These are phyloP conservation scores for Eurytemora carolleeae DNA, from an alignment of 1,140 invertebrate species.

Conservation along the genomic window DNA sequence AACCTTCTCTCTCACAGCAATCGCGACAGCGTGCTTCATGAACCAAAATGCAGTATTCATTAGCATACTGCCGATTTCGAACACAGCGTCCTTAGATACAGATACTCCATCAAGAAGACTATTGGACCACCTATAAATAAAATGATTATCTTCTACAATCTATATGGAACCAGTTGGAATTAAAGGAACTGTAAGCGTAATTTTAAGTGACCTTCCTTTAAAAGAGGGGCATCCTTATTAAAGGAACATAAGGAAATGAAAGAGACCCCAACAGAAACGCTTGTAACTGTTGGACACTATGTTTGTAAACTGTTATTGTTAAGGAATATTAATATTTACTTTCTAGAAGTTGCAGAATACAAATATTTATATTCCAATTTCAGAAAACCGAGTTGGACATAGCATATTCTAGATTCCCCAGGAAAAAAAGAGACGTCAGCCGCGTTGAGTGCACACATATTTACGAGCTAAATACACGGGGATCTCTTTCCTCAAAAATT, in stretches of 20 bases:
- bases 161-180: no score
- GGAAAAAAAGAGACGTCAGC: no score
- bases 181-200: no score
- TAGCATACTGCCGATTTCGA: slow-evolving; percentile 40
- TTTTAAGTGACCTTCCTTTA: not conserved
- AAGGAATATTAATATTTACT: no score
- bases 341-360: no score
- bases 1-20: slow-evolving; percentile 42
- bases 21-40: slow-evolving; percentile 46
- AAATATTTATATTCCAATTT: no score
- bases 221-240: not conserved
- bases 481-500: no score
- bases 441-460: no score
- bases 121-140: not conserved
- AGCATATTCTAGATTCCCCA: no score
- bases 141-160: not conserved
- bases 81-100: slow-evolving; percentile 35
- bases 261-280: not conserved
- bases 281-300: not conserved
- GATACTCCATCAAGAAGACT: slow-evolving; percentile 23
- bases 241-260: not conserved
- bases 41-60: slow-evolving; percentile 45
- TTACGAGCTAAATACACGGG: no score
- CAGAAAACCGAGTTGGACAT: no score
- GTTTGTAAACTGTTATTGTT: not conserved